Evolutionary conservation across 2,797 vertebrate species (phyloP).

Genomic region (Avahi laniger): DNA sequence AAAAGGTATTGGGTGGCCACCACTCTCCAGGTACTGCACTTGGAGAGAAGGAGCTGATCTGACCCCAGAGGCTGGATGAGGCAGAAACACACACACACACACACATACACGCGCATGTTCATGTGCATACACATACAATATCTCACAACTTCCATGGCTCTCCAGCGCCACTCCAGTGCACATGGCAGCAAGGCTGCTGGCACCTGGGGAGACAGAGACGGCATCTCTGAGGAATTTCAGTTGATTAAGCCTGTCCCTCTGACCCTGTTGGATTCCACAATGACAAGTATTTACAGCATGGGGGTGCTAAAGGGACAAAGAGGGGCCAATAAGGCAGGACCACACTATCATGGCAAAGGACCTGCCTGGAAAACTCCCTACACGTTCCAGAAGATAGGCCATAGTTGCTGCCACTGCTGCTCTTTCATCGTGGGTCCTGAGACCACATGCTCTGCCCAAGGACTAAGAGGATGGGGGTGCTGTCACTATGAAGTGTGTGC

Average conservation of each 20-base stretch:
- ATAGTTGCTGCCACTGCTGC: background rate
- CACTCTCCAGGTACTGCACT: slow-evolving; percentile 26
- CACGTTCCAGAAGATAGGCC: slow-evolving; percentile 25
- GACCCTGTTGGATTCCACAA: slow-evolving; percentile 87
- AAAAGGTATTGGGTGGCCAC: slow-evolving; percentile 82
- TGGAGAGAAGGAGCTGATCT: slow-evolving; percentile 47
- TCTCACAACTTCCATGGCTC: slow-evolving; percentile 84
- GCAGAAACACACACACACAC: slow-evolving; percentile 86
- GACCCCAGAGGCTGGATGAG: slow-evolving; percentile 89
- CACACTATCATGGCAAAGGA: slow-evolving; percentile 43
- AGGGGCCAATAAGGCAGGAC: slow-evolving; percentile 58
- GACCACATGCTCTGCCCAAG: background rate
- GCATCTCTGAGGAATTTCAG: slow-evolving; percentile 67
- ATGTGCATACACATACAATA: slow-evolving; percentile 84
- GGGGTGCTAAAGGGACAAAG: slow-evolving; percentile 55
- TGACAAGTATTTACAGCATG: slow-evolving; percentile 97
- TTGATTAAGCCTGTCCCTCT: slow-evolving; percentile 74
- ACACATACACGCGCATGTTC: slow-evolving; percentile 77
- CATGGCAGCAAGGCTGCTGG: slow-evolving; percentile 89
- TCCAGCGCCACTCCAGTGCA: slow-evolving; percentile 86
- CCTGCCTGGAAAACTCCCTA: slow-evolving; percentile 46
- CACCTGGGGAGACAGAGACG: slow-evolving; percentile 65
- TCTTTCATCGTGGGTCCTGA: slow-evolving; percentile 1
- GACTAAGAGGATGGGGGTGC: background rate
- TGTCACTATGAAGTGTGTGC: background rate